These are phyloP conservation scores for Cephalotes varians DNA, from an alignment of 2,888 invertebrate species.

Conservation along the genomic window DNA sequence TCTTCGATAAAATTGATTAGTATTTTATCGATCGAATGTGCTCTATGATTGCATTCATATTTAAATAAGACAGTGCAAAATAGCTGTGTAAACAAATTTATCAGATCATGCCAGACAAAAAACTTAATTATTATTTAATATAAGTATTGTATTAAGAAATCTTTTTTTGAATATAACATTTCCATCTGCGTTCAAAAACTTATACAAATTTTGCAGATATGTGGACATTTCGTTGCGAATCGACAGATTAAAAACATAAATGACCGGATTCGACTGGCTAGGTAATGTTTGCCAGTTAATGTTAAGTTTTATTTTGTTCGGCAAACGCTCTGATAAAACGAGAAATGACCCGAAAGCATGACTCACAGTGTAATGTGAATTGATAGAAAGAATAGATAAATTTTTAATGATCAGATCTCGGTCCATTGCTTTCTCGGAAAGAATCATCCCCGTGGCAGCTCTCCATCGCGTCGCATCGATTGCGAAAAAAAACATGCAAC, in stretches of 20 bases:
- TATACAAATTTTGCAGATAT: background rate
- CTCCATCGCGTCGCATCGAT: background rate
- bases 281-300: constrained; percentile 55
- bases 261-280: constrained; percentile 28
- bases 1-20: constrained; percentile 60
- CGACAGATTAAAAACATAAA: background rate
- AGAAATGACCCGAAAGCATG: background rate
- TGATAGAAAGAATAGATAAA: constrained; percentile 66
- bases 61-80: constrained; percentile 21
- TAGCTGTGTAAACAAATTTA: background rate
- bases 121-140: background rate
- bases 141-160: background rate
- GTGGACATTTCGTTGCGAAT: background rate
- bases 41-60: background rate
- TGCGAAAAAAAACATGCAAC: background rate
- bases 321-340: constrained; percentile 54
- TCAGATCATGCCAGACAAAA: background rate
- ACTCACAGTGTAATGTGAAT: constrained; percentile 29
- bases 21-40: constrained; percentile 58
- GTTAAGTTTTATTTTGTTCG: constrained; percentile 52
- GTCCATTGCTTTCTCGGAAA: constrained; percentile 8
- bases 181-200: background rate
- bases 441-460: constrained; percentile 8
- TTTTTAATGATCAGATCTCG: constrained; percentile 53
- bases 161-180: background rate